Conservation (phyloP, 2,113 vertebrate genomes). For the Zosterops hypoxanthus region DNA sequence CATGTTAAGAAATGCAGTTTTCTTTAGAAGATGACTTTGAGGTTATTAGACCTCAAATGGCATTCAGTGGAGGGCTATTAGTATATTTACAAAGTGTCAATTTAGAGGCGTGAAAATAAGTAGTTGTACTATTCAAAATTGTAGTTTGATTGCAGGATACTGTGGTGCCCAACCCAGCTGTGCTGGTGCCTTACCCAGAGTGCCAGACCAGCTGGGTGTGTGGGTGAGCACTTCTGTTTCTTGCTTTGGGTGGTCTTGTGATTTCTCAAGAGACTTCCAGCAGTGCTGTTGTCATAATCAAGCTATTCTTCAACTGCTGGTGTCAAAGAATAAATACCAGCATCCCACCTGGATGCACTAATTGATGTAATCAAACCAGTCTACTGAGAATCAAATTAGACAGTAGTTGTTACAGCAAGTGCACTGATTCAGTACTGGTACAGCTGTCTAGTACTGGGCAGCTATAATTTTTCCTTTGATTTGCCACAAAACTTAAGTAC, state of each 20-base stretch:
- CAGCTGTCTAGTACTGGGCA: not conserved
- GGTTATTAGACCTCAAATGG: not conserved
- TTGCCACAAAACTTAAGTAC: not conserved
- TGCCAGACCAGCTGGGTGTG: not conserved
- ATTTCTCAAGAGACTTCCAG: not conserved
- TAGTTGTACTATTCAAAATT: not conserved
- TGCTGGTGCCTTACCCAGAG: not conserved
- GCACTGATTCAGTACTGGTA: not conserved
- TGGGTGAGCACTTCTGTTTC: not conserved
- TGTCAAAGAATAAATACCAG: not conserved
- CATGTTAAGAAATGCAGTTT: not conserved
- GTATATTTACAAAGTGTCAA: not conserved
- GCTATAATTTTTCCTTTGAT: not conserved
- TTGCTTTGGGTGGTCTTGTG: not conserved
- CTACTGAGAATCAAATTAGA: not conserved
- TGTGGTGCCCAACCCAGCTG: not conserved
- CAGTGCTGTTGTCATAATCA: not conserved
- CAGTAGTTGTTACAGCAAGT: not conserved
- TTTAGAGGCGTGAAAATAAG: not conserved
- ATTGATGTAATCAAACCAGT: not conserved
- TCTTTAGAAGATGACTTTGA: not conserved
- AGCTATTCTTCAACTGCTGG: not conserved
- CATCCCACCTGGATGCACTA: not conserved
- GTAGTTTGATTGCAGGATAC: not conserved
- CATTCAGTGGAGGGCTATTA: not conserved